These are phyloP conservation scores for Drosophila emarginata DNA, from an alignment of 2,888 invertebrate genomes.

Conservation along the genomic window DNA sequence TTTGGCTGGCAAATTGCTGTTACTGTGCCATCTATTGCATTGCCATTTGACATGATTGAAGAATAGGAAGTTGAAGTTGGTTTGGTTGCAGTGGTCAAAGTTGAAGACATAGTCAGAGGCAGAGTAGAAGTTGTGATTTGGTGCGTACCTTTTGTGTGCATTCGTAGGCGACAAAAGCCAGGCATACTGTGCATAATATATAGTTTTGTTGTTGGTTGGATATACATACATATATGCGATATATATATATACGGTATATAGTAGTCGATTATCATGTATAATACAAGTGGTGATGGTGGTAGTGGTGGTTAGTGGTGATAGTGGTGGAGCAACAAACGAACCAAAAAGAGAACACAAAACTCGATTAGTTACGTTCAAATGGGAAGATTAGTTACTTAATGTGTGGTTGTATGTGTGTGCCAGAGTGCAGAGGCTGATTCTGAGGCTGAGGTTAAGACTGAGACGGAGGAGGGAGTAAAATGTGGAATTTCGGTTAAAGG, in stretches of 20 bases:
- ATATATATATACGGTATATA: conserved; percentile 44
- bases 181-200: conserved; percentile 90
- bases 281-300: conserved; percentile 60
- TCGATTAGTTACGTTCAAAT: conserved; percentile 61
- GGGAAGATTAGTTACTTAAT: conserved; percentile 39
- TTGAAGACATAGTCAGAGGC: conserved; percentile 79
- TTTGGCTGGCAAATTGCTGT: conserved; percentile 63
- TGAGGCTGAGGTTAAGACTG: background rate
- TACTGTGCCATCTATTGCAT: conserved; percentile 30
- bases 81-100: conserved; percentile 75
- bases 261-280: conserved; percentile 70
- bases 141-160: conserved; percentile 91
- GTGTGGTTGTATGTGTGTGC: conserved; percentile 23
- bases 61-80: conserved; percentile 75
- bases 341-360: conserved; percentile 72
- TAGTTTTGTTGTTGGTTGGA: conserved; percentile 42
- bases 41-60: conserved; percentile 38
- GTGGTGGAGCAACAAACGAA: conserved; percentile 67
- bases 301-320: conserved; percentile 12
- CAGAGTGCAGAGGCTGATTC: conserved; percentile 8
- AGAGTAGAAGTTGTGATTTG: conserved; percentile 80
- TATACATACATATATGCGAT: conserved; percentile 47
- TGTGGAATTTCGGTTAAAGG: conserved; percentile 8
- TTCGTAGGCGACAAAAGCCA: conserved; percentile 98
- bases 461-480: conserved; percentile 19